Evolutionary conservation across 2,797 vertebrate species (phyloP).

Genomic region (Distichodus sexfasciatus): DNA sequence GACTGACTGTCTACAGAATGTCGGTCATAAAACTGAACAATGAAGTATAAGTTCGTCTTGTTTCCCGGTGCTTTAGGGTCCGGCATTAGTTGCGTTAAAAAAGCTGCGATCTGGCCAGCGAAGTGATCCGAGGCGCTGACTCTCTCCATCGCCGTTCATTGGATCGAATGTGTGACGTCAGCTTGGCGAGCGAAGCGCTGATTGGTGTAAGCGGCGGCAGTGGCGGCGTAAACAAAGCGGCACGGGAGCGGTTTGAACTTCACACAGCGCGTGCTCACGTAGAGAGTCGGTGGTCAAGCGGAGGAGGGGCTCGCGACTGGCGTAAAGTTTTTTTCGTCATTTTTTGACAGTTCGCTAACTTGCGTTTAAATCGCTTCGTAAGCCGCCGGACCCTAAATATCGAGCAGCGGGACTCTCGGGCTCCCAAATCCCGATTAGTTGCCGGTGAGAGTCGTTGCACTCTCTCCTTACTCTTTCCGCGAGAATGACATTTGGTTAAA

Average conservation of each 20-base stretch:
- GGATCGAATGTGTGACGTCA: constrained; percentile 72
- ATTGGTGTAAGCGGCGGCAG: constrained; percentile 71
- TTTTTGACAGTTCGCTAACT: constrained; percentile 58
- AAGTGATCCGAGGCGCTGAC: constrained; percentile 34
- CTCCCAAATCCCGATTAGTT: not conserved
- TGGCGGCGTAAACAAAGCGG: constrained; percentile 74
- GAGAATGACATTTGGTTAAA: too few species aligned
- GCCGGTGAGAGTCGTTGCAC: not conserved
- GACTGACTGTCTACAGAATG: too few species aligned
- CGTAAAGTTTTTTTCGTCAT: constrained; percentile 57
- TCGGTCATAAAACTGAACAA: too few species aligned
- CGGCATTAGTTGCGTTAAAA: constrained; percentile 68
- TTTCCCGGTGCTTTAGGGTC: constrained; percentile 62
- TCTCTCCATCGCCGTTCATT: constrained; percentile 67
- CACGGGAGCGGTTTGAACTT: constrained; percentile 76
- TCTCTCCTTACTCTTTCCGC: too few species aligned
- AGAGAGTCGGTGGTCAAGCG: constrained; percentile 40
- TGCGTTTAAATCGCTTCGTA: constrained; percentile 47
- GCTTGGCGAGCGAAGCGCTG: constrained; percentile 60
- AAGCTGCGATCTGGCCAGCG: constrained; percentile 65
- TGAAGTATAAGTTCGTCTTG: too few species aligned
- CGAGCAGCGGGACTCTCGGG: too few species aligned
- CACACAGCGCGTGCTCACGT: constrained; percentile 57
- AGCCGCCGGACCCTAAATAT: constrained; percentile 37
- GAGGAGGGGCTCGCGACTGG: constrained; percentile 63